Evolutionary conservation across 2,888 invertebrate species (phyloP), one percentile per base, ranked within the genome.

Genomic region (Malacosoma neustria): DNA sequence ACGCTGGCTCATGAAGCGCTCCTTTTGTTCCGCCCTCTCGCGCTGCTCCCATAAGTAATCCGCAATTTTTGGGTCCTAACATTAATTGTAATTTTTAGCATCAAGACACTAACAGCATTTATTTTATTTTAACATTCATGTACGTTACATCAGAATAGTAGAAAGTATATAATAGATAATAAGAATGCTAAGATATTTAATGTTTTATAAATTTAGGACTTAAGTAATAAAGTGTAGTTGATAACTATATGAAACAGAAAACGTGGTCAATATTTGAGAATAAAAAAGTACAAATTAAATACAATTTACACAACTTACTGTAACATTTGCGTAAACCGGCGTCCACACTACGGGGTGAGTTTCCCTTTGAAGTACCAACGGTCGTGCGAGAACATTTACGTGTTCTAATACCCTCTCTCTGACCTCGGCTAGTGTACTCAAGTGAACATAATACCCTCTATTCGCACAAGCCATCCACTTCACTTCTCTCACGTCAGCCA

Each of bases 381-480:
- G 98, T 42, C 98, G 88, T 13, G 98, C 98, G 91, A 99, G 92
- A 29, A 99, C 98, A 39, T 97, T 96, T 54, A 99, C 94, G 72
- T 99, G 99, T 71, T 98, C 95, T 57, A 99, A 84, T 1, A 93
- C 98, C 82, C 99, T 94, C 82, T 99, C 99, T 39, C 98, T 91
- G 30, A 99, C 99, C 85, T 99, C 99, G 0, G 99, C 97, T 64
- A 97, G 88, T 15, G 98, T 98, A 50, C 97, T 96, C 36, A 99
- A 90, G 69, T 99, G 99, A 13, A 98, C 97, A 85, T 95, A 98
- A 76, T 93, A 98, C 7, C 98, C 98, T 76, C 95, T 92, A 77
- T 99, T 99, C 13, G 93, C 93, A 75, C 99, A 99, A 35, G 99
- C 99, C 97, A 99, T 99, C 95, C 96, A 97, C 66, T 95, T 94